Evolutionary conservation across 2,888 invertebrate species (phyloP).

Genomic region (Pantelozetes paolii): DNA sequence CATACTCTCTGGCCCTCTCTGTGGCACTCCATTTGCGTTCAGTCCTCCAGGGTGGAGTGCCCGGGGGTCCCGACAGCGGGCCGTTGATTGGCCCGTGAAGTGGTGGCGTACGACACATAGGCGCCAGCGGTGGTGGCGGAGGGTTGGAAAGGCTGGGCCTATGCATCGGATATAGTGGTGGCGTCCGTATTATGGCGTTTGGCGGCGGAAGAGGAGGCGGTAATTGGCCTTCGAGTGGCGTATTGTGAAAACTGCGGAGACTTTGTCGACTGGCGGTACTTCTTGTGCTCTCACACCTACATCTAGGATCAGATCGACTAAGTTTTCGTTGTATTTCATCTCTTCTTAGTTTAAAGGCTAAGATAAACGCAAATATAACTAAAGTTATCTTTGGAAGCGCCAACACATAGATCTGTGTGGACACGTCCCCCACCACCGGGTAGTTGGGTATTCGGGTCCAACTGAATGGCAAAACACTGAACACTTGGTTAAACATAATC

Average conservation of each 20-base stretch:
- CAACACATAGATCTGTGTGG: slow-evolving; percentile 36
- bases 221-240: slow-evolving; percentile 2
- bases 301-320: slow-evolving; percentile 33
- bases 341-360: slow-evolving; percentile 36
- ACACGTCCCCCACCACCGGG: slow-evolving; percentile 33
- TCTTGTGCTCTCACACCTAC: slow-evolving; percentile 25
- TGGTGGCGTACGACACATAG: slow-evolving; percentile 22
- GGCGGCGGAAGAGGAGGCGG: slow-evolving; percentile 37
- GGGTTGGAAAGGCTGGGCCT: slow-evolving; percentile 38
- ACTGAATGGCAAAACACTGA: slow-evolving; percentile 37
- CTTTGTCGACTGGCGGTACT: slow-evolving; percentile 30
- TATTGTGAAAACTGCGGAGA: slow-evolving; percentile 21
- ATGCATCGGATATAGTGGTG: slow-evolving; percentile 42
- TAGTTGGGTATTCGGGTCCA: slow-evolving; percentile 42
- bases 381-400: slow-evolving; percentile 31
- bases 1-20: slow-evolving; percentile 21
- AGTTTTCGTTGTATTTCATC: slow-evolving; percentile 40
- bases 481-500: slow-evolving; percentile 40
- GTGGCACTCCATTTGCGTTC: slow-evolving; percentile 35
- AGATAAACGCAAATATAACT: slow-evolving; percentile 39
- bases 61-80: slow-evolving; percentile 7
- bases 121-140: slow-evolving; percentile 27
- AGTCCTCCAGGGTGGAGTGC: slow-evolving; percentile 33
- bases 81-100: slow-evolving; percentile 26
- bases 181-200: slow-evolving; percentile 34